Evolutionary conservation across 1,140 invertebrate genomes (phyloP).

Genomic region (Araneus ventricosus): DNA sequence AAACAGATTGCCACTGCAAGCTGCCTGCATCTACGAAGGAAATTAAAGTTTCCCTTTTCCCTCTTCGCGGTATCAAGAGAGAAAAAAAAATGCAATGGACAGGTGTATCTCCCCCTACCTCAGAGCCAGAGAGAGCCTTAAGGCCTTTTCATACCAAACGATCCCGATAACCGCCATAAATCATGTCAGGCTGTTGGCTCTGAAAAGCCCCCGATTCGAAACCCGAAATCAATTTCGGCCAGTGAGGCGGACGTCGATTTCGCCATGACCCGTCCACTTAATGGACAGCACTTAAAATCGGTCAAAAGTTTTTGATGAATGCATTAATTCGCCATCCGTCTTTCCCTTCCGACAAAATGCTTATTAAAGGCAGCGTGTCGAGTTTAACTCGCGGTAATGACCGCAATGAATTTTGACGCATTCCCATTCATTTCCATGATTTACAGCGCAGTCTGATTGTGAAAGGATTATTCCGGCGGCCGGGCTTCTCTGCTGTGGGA

Average conservation of each 20-base stretch:
- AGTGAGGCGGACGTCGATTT: constrained; percentile 13
- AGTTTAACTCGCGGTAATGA: constrained; percentile 34
- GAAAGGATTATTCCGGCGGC: constrained; percentile 4
- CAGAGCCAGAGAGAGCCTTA: not conserved
- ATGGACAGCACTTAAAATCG: constrained; percentile 57
- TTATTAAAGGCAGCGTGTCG: constrained; percentile 15
- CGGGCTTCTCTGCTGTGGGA: not conserved
- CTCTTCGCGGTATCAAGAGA: not conserved
- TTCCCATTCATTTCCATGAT: constrained; percentile 45
- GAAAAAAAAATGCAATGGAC: not conserved
- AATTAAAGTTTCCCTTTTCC: constrained; percentile 6
- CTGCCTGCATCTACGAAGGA: not conserved
- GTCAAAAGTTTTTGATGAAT: constrained; percentile 62
- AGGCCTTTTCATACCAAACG: constrained; percentile 1
- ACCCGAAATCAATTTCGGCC: constrained; percentile 46
- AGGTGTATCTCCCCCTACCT: not conserved
- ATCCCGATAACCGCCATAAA: constrained; percentile 41
- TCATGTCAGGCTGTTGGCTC: constrained; percentile 24
- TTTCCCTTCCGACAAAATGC: constrained; percentile 41
- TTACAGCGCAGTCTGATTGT: constrained; percentile 4
- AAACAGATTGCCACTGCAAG: too few relatives aligned
- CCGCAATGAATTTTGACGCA: constrained; percentile 56
- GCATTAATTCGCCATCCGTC: constrained; percentile 53
- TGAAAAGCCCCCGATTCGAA: not conserved
- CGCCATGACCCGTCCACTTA: constrained; percentile 41